Percentiles rank a stretch among this genome's conserved stretches.
Conservation (phyloP, 2,113 vertebrate genomes). For the Chiloscyllium plagiosum region DNA sequence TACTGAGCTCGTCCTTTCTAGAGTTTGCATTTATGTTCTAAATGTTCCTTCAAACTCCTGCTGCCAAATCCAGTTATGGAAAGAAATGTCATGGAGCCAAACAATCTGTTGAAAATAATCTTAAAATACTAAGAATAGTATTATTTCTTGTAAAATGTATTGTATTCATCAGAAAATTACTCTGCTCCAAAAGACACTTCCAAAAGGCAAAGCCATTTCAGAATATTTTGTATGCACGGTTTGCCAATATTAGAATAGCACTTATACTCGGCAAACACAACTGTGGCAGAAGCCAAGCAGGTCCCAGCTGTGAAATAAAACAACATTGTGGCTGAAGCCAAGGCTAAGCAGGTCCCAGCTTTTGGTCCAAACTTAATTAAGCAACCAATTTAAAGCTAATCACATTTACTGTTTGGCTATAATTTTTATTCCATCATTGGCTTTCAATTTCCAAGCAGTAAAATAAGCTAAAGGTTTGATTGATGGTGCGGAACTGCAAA, state of each 20-base stretch:
- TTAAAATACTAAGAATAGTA: not conserved
- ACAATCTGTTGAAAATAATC: not conserved
- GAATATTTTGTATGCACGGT: not conserved
- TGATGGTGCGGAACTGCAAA: not conserved
- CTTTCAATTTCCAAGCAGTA: not conserved
- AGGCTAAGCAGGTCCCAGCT: not conserved
- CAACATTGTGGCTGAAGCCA: not conserved
- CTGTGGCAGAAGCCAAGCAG: not conserved
- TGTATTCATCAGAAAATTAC: not conserved
- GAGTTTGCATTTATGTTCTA: not conserved
- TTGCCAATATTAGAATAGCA: slow-evolving; percentile 11
- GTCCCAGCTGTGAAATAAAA: not conserved
- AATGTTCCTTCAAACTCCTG: not conserved
- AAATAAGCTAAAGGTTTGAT: not conserved
- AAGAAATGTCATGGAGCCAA: not conserved
- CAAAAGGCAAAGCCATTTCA: not conserved
- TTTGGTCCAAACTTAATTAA: slow-evolving; percentile 19
- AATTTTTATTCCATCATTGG: not conserved
- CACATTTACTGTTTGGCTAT: slow-evolving; percentile 9
- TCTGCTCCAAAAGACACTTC: not conserved
- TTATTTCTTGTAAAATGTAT: not conserved
- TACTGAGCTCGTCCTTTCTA: not conserved
- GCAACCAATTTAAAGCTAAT: slow-evolving; percentile 28
- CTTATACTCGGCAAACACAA: not conserved
- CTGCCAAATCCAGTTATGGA: not conserved